These are phyloP conservation scores for Thymelicus lineola DNA, from an alignment of 2,888 invertebrate species.

Conservation along the genomic window DNA sequence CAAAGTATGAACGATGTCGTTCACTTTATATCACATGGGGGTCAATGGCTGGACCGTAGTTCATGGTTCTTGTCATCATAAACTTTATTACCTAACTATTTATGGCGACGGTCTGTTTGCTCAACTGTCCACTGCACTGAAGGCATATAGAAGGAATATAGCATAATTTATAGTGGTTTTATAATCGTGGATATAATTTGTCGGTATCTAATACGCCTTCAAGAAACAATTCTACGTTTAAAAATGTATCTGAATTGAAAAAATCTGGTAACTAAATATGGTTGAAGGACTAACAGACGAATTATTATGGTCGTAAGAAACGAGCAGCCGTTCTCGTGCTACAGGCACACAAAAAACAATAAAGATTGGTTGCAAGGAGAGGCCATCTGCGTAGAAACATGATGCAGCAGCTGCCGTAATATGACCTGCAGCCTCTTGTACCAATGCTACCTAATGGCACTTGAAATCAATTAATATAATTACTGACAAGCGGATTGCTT, in stretches of 20 bases:
- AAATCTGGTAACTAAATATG: too few species aligned
- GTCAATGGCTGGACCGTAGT: constrained; percentile 71
- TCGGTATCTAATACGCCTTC: too few species aligned
- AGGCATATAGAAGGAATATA: too few species aligned
- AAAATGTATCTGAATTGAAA: too few species aligned
- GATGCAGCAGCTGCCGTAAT: constrained; percentile 43
- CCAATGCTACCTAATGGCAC: constrained; percentile 55
- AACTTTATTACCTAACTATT: constrained; percentile 33
- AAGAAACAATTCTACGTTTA: too few species aligned
- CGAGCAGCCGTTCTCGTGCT: neutral
- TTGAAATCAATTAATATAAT: constrained; percentile 69
- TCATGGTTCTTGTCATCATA: constrained; percentile 56
- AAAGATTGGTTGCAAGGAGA: constrained; percentile 42
- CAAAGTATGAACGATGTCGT: constrained; percentile 77
- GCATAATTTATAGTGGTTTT: too few species aligned
- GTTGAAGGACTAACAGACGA: too few species aligned
- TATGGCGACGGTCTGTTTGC: neutral
- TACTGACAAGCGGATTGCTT: constrained; percentile 57
- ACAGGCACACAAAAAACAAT: constrained; percentile 19
- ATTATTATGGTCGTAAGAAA: neutral
- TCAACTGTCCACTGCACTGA: neutral
- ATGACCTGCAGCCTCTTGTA: constrained; percentile 46
- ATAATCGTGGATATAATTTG: too few species aligned
- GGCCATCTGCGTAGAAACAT: constrained; percentile 44
- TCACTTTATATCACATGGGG: constrained; percentile 67